A percentile compares a stretch with the other conserved stretches of the same genome.
Conservation (phyloP, 2,113 vertebrate genomes). For the Edolisoma coerulescens region DNA sequence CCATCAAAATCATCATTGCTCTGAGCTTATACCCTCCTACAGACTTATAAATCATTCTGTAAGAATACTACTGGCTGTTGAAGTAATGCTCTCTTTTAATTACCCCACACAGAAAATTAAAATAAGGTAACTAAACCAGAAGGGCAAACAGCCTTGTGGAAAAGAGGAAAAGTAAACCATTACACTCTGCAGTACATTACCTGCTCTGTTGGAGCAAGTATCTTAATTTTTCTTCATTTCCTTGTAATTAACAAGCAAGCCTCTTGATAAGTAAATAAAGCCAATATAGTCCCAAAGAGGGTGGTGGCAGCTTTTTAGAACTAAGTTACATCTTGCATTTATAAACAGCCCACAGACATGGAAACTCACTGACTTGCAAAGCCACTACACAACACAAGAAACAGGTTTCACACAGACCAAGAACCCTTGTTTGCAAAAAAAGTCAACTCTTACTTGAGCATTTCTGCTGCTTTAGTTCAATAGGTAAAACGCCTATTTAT, state of each 20-base stretch:
- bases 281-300: not conserved
- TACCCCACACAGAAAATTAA: conserved; percentile 21
- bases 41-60: not conserved
- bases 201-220: conserved; percentile 56
- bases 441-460: not conserved
- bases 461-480: not conserved
- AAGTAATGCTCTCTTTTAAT: not conserved
- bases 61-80: not conserved
- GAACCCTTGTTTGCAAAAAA: not conserved
- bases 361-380: not conserved
- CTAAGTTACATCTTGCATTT: not conserved
- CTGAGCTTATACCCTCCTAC: not conserved
- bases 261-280: not conserved
- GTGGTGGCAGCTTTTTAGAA: not conserved
- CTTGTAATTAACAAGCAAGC: conserved; percentile 48
- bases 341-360: not conserved
- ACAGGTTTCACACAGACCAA: not conserved
- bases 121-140: not conserved
- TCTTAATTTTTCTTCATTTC: conserved; percentile 64
- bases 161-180: not conserved
- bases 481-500: not conserved
- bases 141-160: not conserved
- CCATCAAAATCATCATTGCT: conserved; percentile 1
- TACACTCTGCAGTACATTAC: conserved; percentile 36
- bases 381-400: not conserved